These are phyloP conservation scores for Blastobasis adustella DNA, from an alignment of 2,888 invertebrate species.

Conservation along the genomic window DNA sequence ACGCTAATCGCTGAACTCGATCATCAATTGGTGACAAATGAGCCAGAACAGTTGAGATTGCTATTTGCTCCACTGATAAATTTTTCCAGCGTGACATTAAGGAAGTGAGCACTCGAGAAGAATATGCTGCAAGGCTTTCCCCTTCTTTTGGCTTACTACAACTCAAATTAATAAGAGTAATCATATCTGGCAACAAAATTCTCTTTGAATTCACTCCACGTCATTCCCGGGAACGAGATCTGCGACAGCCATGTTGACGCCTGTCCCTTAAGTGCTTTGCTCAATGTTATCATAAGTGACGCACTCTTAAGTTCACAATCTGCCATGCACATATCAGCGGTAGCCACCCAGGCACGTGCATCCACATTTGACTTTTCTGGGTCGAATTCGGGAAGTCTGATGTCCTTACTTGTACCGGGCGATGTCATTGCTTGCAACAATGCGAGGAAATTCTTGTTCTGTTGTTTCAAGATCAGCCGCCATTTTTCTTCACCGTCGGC, in stretches of 20 bases:
- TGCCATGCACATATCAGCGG: constrained; percentile 7
- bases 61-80: neutral
- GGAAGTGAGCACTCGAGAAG: constrained; percentile 5
- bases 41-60: neutral
- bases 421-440: neutral
- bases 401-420: neutral
- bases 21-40: neutral
- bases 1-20: neutral
- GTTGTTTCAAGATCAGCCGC: neutral
- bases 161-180: neutral
- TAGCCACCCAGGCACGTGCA: neutral
- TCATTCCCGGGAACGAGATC: constrained; percentile 9
- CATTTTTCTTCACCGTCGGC: neutral
- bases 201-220: constrained; percentile 12
- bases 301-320: constrained; percentile 6
- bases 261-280: too few species aligned
- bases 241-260: constrained; percentile 11
- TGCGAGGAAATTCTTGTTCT: neutral
- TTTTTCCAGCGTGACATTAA: neutral
- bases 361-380: neutral
- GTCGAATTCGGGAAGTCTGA: neutral
- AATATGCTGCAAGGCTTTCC: constrained; percentile 10
- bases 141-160: constrained; percentile 7
- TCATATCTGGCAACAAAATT: constrained; percentile 8
- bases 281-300: constrained; percentile 10